Conservation (phyloP, 2,113 vertebrate species). For the Capreolus pygargus region DNA sequence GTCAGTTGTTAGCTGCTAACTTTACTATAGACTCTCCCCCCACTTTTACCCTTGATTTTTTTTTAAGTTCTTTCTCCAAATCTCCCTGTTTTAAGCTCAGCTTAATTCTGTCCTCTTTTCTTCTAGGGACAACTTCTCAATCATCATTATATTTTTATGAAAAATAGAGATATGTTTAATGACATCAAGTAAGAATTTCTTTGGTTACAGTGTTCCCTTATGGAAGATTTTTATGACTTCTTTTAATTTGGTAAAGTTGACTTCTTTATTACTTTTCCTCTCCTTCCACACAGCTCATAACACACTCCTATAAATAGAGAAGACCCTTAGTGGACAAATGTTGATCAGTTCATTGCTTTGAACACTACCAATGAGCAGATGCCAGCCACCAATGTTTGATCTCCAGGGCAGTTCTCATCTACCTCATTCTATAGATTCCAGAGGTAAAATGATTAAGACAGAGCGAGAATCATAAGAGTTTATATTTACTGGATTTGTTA, state of each 20-base stretch:
- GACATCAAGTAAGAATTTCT: not conserved
- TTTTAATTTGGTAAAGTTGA: not conserved
- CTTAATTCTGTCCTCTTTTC: not conserved
- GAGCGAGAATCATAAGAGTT: conserved; percentile 6
- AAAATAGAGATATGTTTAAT: not conserved
- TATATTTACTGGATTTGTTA: conserved; percentile 26
- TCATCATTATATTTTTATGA: not conserved
- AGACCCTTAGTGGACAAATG: not conserved
- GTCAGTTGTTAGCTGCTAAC: not conserved
- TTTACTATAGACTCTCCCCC: not conserved
- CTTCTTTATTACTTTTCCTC: not conserved
- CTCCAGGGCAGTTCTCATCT: not conserved
- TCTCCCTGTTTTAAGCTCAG: not conserved
- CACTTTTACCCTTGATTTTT: not conserved
- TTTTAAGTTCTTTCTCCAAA: not conserved
- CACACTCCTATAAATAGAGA: not conserved
- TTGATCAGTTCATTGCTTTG: not conserved
- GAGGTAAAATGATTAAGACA: conserved; percentile 36
- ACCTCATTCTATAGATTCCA: not conserved
- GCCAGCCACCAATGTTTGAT: not conserved
- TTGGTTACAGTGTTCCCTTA: not conserved
- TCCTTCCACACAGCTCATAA: not conserved
- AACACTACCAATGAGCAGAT: not conserved
- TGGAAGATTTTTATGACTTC: conserved; percentile 12
- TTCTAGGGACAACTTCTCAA: not conserved